phyloP scores from a whole-genome alignment of 2,888 invertebrate species.

The Dugesia japonica region DNA sequence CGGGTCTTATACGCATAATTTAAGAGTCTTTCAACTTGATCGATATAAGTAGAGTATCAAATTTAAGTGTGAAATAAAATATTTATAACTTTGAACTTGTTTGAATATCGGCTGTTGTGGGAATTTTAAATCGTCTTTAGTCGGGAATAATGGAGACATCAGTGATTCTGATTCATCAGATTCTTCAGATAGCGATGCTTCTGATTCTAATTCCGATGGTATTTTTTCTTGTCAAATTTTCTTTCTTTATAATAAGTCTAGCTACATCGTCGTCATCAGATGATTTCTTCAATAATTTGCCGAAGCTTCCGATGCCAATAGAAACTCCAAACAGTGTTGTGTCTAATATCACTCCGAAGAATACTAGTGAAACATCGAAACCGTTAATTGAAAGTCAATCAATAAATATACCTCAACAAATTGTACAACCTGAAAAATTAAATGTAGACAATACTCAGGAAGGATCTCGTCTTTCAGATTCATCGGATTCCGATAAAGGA shows the following conservation, averaged over 20 bases:
- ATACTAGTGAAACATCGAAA: background rate
- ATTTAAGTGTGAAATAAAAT: background rate
- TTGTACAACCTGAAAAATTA: background rate
- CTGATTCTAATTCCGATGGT: background rate
- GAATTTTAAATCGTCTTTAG: background rate
- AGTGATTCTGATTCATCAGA: constrained; percentile 20
- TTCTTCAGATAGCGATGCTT: background rate
- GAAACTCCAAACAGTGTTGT: background rate
- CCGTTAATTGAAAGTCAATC: background rate
- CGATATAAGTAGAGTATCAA: too few relatives aligned
- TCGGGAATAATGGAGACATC: constrained; percentile 13
- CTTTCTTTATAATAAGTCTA: too few relatives aligned
- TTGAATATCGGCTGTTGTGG: constrained; percentile 13
- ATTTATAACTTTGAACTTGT: background rate
- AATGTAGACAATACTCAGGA: background rate
- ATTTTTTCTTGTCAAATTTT: background rate
- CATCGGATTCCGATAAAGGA: background rate
- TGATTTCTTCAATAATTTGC: background rate
- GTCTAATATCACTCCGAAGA: background rate
- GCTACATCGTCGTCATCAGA: background rate
- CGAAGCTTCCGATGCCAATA: background rate
- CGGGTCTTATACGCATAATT: too few relatives aligned
- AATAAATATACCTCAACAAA: background rate
- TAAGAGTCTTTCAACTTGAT: too few relatives aligned
- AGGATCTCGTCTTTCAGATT: background rate